These are phyloP conservation scores for Alviniconcha strummeri DNA, from an alignment of 2,888 invertebrate species.

Conservation along the genomic window DNA sequence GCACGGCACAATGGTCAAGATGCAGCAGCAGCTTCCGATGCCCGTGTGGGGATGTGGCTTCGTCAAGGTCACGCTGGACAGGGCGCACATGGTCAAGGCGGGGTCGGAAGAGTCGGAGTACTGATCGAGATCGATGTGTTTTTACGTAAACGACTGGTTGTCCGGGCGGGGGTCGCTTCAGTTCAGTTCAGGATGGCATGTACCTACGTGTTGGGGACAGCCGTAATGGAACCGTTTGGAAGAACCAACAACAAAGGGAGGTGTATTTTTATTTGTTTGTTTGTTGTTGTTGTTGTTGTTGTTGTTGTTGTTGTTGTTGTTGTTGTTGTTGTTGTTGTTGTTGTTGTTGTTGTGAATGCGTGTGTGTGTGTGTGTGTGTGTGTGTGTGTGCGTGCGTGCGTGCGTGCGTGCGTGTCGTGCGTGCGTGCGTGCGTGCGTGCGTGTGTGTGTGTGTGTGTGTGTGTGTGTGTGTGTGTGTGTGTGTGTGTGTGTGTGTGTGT, in stretches of 20 bases:
- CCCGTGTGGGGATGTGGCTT: conserved; percentile 40
- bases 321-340: not conserved
- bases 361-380: too few species aligned
- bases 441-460: too few species aligned
- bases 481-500: too few species aligned
- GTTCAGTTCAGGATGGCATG: not conserved
- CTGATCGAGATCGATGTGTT: not conserved
- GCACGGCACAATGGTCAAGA: conserved; percentile 22
- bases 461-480: too few species aligned
- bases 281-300: not conserved
- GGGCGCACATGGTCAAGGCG: conserved; percentile 30
- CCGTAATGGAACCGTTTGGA: too few species aligned
- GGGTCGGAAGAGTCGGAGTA: not conserved
- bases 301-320: not conserved
- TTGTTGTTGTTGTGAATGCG: too few species aligned
- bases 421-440: too few species aligned
- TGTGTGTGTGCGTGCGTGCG: too few species aligned
- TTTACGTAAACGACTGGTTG: too few species aligned
- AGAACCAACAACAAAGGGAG: not conserved
- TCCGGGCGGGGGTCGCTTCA: too few species aligned
- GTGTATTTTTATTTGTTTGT: not conserved
- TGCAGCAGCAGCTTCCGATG: conserved; percentile 31
- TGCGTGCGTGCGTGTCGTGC: too few species aligned
- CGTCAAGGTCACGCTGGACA: conserved; percentile 23
- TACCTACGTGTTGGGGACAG: not conserved